These are phyloP conservation scores for Trissolcus japonicus DNA, from an alignment of 2,888 invertebrate species.

Conservation along the genomic window DNA sequence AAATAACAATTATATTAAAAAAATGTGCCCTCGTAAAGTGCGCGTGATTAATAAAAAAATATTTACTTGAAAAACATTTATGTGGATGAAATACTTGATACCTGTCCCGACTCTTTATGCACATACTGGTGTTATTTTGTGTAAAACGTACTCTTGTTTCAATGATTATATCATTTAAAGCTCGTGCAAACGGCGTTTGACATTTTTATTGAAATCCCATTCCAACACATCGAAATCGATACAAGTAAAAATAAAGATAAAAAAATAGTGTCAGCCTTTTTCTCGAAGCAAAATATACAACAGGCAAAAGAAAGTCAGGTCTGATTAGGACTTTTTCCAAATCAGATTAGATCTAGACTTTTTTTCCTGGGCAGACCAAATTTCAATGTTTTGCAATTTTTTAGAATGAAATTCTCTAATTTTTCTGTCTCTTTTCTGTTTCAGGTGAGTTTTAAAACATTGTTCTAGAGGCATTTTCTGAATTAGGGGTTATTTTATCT, in stretches of 20 bases:
- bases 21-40: neutral
- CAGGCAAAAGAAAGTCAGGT: too few relatives aligned
- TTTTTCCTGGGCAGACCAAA: too few relatives aligned
- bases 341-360: too few relatives aligned
- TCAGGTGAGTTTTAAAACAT: too few relatives aligned
- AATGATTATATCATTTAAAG: slow-evolving; percentile 37
- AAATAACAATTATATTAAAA: too few relatives aligned
- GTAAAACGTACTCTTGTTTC: slow-evolving; percentile 20
- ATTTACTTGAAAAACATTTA: slow-evolving; percentile 8
- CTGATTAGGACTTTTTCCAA: too few relatives aligned
- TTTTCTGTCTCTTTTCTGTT: too few relatives aligned
- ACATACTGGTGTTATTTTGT: neutral
- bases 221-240: slow-evolving; percentile 27
- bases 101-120: slow-evolving; percentile 19
- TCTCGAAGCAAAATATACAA: too few relatives aligned
- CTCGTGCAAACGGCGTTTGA: slow-evolving; percentile 14
- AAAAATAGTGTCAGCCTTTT: neutral
- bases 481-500: too few relatives aligned
- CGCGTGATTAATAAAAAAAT: neutral
- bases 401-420: neutral
- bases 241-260: neutral
- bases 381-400: too few relatives aligned
- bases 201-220: slow-evolving; percentile 39
- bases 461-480: too few relatives aligned
- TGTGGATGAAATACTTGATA: slow-evolving; percentile 4